phyloP scores from a whole-genome alignment of 2,113 vertebrate genomes.

The Neodontobutis hainanensis region DNA sequence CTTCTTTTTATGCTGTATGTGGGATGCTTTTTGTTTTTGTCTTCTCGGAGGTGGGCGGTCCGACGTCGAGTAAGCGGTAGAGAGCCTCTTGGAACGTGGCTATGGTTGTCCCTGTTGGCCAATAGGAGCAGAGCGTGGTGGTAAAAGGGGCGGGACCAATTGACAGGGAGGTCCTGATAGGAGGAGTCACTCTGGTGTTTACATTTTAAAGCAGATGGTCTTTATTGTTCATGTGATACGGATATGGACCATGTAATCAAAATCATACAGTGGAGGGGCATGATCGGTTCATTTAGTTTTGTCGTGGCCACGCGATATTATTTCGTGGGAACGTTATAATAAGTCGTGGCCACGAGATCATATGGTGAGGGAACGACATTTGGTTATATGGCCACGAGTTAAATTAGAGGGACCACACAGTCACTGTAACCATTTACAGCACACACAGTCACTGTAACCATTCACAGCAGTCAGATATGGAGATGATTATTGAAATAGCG shows the following conservation, averaged over 20 bases:
- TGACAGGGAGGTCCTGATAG: conserved; percentile 26
- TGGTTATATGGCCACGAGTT: too few species aligned
- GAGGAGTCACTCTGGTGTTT: conserved; percentile 55
- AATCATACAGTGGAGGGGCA: too few species aligned
- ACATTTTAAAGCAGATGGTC: conserved; percentile 69
- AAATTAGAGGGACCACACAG: too few species aligned
- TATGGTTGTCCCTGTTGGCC: conserved; percentile 29
- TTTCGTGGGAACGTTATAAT: too few species aligned
- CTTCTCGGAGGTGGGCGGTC: conserved; percentile 65
- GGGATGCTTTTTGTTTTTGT: conserved; percentile 79
- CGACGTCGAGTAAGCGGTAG: conserved; percentile 50
- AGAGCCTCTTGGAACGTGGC: conserved; percentile 22
- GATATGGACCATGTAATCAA: conserved; percentile 4
- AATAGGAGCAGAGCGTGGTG: conserved; percentile 42
- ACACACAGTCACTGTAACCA: too few species aligned
- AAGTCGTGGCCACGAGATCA: too few species aligned
- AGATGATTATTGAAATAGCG: too few species aligned
- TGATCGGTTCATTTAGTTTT: too few species aligned
- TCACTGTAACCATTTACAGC: too few species aligned
- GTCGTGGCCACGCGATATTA: too few species aligned
- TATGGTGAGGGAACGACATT: too few species aligned
- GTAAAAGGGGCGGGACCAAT: background rate
- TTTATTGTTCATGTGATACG: conserved; percentile 64
- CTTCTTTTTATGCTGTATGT: conserved; percentile 35
- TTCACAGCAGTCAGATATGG: too few species aligned